Evolutionary conservation across 1,140 invertebrate genomes (phyloP).

Genomic region (Vollenhovia emeryi): DNA sequence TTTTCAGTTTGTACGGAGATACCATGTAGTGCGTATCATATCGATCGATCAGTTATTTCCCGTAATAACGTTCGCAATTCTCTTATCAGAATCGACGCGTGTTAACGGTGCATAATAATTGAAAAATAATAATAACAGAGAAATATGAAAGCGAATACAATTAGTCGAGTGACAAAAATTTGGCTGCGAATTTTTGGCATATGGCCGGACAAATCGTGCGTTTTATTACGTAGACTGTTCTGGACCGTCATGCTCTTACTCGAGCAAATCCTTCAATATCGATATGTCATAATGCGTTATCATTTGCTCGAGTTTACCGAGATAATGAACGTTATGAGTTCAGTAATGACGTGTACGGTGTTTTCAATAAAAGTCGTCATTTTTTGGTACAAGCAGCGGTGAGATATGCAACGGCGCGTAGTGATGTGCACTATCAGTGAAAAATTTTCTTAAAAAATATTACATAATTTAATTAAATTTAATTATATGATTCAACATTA

Average conservation of each 20-base stretch:
- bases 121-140: neutral
- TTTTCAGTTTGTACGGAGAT: slow-evolving; percentile 4
- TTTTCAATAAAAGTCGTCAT: neutral
- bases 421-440: neutral
- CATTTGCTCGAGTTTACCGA: neutral
- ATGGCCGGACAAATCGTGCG: slow-evolving; percentile 2
- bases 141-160: slow-evolving; percentile 14
- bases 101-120: neutral
- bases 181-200: slow-evolving; percentile 30
- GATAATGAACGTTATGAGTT: neutral
- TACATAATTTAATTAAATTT: neutral
- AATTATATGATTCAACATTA: neutral
- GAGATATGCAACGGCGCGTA: neutral
- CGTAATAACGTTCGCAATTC: neutral
- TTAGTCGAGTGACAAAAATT: neutral
- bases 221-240: neutral
- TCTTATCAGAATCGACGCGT: neutral
- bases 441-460: neutral
- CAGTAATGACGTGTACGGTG: neutral
- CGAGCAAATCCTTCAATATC: slow-evolving; percentile 10
- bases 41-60: neutral
- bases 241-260: neutral
- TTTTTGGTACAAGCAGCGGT: slow-evolving; percentile 37
- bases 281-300: neutral
- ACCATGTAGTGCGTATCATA: neutral